Evolutionary conservation across 1,140 invertebrate genomes (phyloP).

Genomic region (Theocolax elegans): DNA sequence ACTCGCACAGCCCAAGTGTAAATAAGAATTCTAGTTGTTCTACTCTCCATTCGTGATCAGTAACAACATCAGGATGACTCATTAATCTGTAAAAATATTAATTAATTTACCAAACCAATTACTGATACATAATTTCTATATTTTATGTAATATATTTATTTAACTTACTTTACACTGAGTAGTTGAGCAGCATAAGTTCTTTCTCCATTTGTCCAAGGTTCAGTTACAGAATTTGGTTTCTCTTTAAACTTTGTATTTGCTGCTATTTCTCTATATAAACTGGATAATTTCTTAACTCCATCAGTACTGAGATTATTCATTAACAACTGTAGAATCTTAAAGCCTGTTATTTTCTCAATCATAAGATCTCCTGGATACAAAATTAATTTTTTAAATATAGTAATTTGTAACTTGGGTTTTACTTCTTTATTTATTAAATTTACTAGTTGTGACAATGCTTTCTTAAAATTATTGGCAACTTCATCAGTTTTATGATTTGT

Average conservation of each 20-base stretch:
- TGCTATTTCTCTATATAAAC: constrained; percentile 71
- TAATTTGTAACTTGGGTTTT: constrained; percentile 67
- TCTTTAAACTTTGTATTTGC: constrained; percentile 65
- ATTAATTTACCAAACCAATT: no score
- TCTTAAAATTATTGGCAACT: constrained; percentile 60
- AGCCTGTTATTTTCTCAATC: constrained; percentile 77
- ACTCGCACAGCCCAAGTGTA: constrained; percentile 73
- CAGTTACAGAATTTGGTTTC: constrained; percentile 61
- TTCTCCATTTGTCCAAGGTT: constrained; percentile 75
- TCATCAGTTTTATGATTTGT: constrained; percentile 65
- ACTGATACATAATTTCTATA: no score
- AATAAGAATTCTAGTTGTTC: constrained; percentile 75
- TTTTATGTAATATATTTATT: background rate
- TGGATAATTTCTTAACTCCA: constrained; percentile 72
- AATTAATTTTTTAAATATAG: constrained; percentile 72
- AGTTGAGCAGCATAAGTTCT: constrained; percentile 74
- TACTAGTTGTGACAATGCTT: constrained; percentile 69
- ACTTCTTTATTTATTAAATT: constrained; percentile 65
- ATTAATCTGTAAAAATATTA: constrained; percentile 68
- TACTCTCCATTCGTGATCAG: constrained; percentile 74
- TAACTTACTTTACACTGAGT: constrained; percentile 57
- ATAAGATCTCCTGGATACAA: constrained; percentile 75
- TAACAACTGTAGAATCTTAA: constrained; percentile 72
- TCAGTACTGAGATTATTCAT: constrained; percentile 71
- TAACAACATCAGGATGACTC: constrained; percentile 70